Percentiles rank a stretch among this genome's conserved stretches.
Evolutionary conservation across 2,113 vertebrate genomes (phyloP).

Genomic region (Tachuris rubrigastra): DNA sequence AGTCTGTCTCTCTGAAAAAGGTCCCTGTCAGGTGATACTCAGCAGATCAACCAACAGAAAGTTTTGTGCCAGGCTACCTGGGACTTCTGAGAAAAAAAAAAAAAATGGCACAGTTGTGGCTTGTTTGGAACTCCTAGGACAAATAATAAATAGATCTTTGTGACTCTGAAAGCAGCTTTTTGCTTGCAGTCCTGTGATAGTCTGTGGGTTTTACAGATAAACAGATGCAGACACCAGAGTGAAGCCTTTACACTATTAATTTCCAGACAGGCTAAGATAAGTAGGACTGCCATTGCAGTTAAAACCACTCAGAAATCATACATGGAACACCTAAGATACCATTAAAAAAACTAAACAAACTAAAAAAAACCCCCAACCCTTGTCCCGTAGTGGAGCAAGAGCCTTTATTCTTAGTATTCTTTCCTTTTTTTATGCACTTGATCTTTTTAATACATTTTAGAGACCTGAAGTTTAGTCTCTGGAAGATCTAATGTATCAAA

Average conservation of each 20-base stretch:
- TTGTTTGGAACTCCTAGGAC: neutral
- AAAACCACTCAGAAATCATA: neutral
- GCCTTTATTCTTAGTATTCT: neutral
- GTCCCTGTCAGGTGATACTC: neutral
- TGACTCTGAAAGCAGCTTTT: neutral
- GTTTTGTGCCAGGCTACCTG: neutral
- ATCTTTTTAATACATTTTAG: neutral
- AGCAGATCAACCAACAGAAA: neutral
- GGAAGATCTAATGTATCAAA: neutral
- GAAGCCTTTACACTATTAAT: neutral
- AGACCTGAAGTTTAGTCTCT: neutral
- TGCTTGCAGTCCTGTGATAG: neutral
- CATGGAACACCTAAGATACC: neutral
- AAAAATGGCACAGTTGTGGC: neutral
- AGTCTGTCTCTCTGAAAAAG: neutral
- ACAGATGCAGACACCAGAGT: neutral
- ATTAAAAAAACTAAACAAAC: neutral
- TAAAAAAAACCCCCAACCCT: neutral
- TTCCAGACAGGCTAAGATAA: neutral
- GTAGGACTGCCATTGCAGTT: neutral
- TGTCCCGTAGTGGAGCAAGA: neutral
- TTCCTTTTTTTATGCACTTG: neutral
- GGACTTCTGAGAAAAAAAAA: neutral
- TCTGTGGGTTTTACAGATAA: neutral
- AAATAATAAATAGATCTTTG: neutral